Percentiles rank a stretch among this genome's conserved stretches.
Conservation (phyloP, 2,113 vertebrate species). For the Loxodonta africana region DNA sequence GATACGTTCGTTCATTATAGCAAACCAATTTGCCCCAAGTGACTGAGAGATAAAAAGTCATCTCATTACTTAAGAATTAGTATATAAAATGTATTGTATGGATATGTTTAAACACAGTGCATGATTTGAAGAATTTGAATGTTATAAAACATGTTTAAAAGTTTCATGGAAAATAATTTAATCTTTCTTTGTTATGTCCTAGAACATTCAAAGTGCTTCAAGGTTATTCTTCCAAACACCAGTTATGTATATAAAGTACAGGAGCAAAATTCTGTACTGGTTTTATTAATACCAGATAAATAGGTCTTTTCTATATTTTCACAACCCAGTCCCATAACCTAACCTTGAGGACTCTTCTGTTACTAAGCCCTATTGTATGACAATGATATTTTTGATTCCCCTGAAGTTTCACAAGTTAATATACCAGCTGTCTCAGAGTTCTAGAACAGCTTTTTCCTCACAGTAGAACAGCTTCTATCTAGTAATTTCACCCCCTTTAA, state of each 20-base stretch:
- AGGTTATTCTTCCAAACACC: constrained; percentile 10
- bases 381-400: constrained; percentile 54
- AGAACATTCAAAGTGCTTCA: constrained; percentile 27
- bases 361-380: not conserved
- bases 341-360: constrained; percentile 29
- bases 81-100: not conserved
- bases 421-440: constrained; percentile 71
- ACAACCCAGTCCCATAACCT: not conserved
- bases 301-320: not conserved
- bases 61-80: constrained; percentile 60
- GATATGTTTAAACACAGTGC: not conserved
- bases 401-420: constrained; percentile 61
- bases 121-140: not conserved
- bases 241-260: not conserved
- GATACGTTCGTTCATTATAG: not conserved
- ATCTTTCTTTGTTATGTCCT: constrained; percentile 29
- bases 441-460: constrained; percentile 63
- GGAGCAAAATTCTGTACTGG: not conserved
- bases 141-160: constrained; percentile 16
- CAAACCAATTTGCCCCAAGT: not conserved
- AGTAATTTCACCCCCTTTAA: constrained; percentile 36
- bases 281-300: not conserved
- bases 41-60: not conserved
- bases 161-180: not conserved
- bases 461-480: constrained; percentile 43